Percentiles rank a stretch among this genome's conserved stretches.
Evolutionary conservation across 2,113 vertebrate genomes (phyloP).

Genomic region (Ammodytes dubius): DNA sequence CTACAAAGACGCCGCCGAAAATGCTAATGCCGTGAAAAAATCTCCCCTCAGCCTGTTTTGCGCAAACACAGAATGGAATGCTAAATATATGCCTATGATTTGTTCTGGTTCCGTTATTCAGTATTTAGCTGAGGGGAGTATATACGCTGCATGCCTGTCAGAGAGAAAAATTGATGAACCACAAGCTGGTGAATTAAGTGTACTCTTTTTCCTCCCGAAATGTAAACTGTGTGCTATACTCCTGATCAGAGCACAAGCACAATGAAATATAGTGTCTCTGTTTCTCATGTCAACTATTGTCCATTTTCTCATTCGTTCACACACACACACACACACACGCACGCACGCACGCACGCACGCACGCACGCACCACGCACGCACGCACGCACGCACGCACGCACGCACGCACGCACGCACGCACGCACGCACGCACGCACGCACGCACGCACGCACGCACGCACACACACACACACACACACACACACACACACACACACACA

Average conservation of each 20-base stretch:
- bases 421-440: slow-evolving; percentile 9
- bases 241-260: slow-evolving; percentile 42
- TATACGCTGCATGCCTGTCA: slow-evolving; percentile 27
- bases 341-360: not conserved
- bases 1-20: slow-evolving; percentile 59
- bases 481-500: not conserved
- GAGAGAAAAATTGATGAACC: slow-evolving; percentile 43
- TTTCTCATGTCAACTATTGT: slow-evolving; percentile 15
- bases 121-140: slow-evolving; percentile 38
- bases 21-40: slow-evolving; percentile 55
- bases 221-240: slow-evolving; percentile 40
- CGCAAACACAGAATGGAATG: slow-evolving; percentile 62
- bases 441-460: slow-evolving; percentile 10
- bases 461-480: not conserved
- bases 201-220: slow-evolving; percentile 4
- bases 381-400: not conserved
- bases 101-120: slow-evolving; percentile 65
- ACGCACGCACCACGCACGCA: not conserved
- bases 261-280: slow-evolving; percentile 45
- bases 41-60: slow-evolving; percentile 59
- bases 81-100: slow-evolving; percentile 63
- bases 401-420: not conserved
- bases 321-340: slow-evolving; percentile 9
- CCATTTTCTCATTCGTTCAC: slow-evolving; percentile 3
- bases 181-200: slow-evolving; percentile 39